A percentile compares a stretch with the other conserved stretches of the same genome.
phyloP scores from a whole-genome alignment of 2,797 vertebrate genomes.

The Carapus acus region DNA sequence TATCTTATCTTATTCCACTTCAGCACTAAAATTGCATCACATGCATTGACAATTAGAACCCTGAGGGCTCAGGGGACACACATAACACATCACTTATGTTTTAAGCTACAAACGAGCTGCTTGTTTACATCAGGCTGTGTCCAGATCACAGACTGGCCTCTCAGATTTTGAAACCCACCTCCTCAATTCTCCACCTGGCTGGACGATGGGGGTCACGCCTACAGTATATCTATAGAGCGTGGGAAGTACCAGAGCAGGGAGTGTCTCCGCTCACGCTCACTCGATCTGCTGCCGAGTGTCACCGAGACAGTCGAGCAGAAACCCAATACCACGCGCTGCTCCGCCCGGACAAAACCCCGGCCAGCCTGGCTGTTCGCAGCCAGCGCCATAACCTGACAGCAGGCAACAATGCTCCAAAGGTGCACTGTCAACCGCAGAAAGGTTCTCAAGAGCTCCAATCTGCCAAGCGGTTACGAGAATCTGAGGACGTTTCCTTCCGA shows the following conservation, averaged over 20 bases:
- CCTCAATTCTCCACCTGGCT: conserved; percentile 45
- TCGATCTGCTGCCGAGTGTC: conserved; percentile 55
- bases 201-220: conserved; percentile 36
- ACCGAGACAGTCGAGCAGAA: conserved; percentile 51
- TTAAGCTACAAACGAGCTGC: too few species aligned
- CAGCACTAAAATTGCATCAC: too few species aligned
- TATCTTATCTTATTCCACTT: too few species aligned
- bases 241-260: conserved; percentile 64
- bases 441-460: conserved; percentile 8
- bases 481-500: neutral
- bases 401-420: conserved; percentile 25
- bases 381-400: conserved; percentile 42
- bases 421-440: conserved; percentile 12
- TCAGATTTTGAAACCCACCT: conserved; percentile 49
- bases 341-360: conserved; percentile 43
- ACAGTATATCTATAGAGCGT: conserved; percentile 57
- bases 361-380: conserved; percentile 34
- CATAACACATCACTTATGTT: too few species aligned
- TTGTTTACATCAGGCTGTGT: conserved; percentile 3
- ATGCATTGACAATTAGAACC: too few species aligned
- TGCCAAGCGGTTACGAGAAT: neutral
- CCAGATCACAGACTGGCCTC: conserved; percentile 18
- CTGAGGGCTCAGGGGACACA: too few species aligned
- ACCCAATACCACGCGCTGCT: conserved; percentile 55
- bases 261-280: conserved; percentile 58